Conservation (phyloP, 2,797 vertebrate species). For the Rhinogobio ventralis region DNA sequence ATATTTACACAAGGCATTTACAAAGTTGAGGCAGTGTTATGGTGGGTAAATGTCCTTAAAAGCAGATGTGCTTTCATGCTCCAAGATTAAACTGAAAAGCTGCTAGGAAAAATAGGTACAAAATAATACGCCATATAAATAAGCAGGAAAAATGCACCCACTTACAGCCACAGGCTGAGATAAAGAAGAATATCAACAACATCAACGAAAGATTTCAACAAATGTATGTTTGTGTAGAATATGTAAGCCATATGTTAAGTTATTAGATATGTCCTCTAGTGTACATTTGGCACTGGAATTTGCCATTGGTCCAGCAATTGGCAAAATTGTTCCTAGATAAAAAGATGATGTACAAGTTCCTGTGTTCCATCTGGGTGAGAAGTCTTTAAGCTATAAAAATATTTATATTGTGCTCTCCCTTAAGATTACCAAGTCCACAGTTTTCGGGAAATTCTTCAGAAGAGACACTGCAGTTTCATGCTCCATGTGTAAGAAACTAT, state of each 20-base stretch:
- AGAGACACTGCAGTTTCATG: slow-evolving; percentile 97
- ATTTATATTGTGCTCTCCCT: slow-evolving; percentile 97
- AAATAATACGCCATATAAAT: slow-evolving; percentile 66
- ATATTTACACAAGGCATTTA: slow-evolving; percentile 89
- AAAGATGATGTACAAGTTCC: slow-evolving; percentile 78
- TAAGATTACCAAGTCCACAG: slow-evolving; percentile 98
- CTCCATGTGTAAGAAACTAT: slow-evolving; percentile 99
- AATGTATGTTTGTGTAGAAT: slow-evolving; percentile 40
- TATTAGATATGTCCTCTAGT: slow-evolving; percentile 86
- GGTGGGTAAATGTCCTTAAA: slow-evolving; percentile 84
- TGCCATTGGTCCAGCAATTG: slow-evolving; percentile 99
- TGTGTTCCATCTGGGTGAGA: slow-evolving; percentile 62
- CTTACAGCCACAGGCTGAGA: slow-evolving; percentile 87
- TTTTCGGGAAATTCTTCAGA: slow-evolving; percentile 99
- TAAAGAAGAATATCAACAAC: slow-evolving; percentile 83
- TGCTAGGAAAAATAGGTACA: slow-evolving; percentile 82
- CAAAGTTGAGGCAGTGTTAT: slow-evolving; percentile 90
- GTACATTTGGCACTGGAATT: slow-evolving; percentile 98
- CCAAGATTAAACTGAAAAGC: slow-evolving; percentile 79
- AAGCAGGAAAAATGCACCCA: slow-evolving; percentile 76
- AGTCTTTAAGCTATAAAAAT: slow-evolving; percentile 62
- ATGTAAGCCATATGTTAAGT: slow-evolving; percentile 76
- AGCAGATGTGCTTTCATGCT: slow-evolving; percentile 87
- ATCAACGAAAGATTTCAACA: slow-evolving; percentile 80
- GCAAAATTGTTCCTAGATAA: slow-evolving; percentile 90